phyloP scores from a whole-genome alignment of 2,113 vertebrate species.

The Seriola quinqueradiata region DNA sequence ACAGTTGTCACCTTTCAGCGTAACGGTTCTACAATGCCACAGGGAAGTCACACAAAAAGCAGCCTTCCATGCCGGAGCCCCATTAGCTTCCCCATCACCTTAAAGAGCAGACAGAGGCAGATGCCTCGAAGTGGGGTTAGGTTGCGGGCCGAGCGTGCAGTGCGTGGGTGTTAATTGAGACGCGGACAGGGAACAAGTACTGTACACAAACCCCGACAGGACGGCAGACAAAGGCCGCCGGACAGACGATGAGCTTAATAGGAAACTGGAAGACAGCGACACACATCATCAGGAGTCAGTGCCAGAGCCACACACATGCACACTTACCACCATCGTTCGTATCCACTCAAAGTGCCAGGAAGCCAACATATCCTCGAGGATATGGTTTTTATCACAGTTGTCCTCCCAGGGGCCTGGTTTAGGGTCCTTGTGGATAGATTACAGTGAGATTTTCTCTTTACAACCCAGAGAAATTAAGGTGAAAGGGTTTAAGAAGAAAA shows the following conservation, averaged over 20 bases:
- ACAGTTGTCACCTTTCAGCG: slow-evolving; percentile 43
- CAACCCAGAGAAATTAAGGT: slow-evolving; percentile 67
- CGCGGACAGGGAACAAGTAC: slow-evolving; percentile 65
- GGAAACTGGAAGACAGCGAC: slow-evolving; percentile 70
- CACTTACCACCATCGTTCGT: slow-evolving; percentile 88
- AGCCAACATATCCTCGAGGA: slow-evolving; percentile 88
- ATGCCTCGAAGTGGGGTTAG: slow-evolving; percentile 37
- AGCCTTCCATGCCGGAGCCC: slow-evolving; percentile 67
- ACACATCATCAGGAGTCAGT: slow-evolving; percentile 69
- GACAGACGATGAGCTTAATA: slow-evolving; percentile 76
- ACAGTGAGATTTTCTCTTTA: slow-evolving; percentile 82
- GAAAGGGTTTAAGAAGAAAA: slow-evolving; percentile 41
- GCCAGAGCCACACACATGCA: slow-evolving; percentile 75
- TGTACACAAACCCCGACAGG: slow-evolving; percentile 65
- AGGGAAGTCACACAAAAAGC: slow-evolving; percentile 65
- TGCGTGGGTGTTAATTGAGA: slow-evolving; percentile 56
- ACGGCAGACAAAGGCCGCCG: slow-evolving; percentile 64
- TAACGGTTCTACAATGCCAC: slow-evolving; percentile 51
- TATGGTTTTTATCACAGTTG: slow-evolving; percentile 84
- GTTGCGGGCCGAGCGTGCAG: slow-evolving; percentile 68
- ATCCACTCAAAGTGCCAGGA: slow-evolving; percentile 90
- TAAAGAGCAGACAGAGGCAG: slow-evolving; percentile 61
- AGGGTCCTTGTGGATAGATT: slow-evolving; percentile 87
- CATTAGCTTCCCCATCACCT: slow-evolving; percentile 58
- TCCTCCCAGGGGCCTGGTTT: slow-evolving; percentile 83